Percentiles rank a stretch among this genome's conserved stretches.
Conservation (phyloP, 2,113 vertebrate species). For the Nothoprocta perdicaria region DNA sequence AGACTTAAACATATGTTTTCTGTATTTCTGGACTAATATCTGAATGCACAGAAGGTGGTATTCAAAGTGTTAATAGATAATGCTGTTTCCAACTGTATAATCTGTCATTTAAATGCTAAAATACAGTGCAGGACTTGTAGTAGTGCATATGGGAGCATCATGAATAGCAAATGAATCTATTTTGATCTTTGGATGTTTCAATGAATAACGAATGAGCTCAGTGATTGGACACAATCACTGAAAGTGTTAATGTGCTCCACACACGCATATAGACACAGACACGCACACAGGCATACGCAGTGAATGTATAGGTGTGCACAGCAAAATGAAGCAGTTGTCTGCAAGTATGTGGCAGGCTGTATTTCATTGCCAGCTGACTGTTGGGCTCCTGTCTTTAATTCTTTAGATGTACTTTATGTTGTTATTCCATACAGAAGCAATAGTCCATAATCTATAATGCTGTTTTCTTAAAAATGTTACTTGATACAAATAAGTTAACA, state of each 20-base stretch:
- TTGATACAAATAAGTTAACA: neutral
- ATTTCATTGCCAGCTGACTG: neutral
- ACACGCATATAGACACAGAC: too few relatives aligned
- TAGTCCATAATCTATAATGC: rapidly evolving
- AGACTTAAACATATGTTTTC: neutral
- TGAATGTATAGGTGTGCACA: too few relatives aligned
- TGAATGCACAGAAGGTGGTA: neutral
- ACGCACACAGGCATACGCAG: too few relatives aligned
- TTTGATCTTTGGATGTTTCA: constrained; percentile 70
- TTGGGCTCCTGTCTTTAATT: neutral
- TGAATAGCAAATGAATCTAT: constrained; percentile 70
- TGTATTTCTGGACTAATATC: neutral
- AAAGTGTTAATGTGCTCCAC: neutral
- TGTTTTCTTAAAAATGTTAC: neutral
- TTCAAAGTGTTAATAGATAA: constrained; percentile 37
- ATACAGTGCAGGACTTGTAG: constrained; percentile 54
- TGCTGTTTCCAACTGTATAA: neutral
- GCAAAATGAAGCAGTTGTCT: neutral
- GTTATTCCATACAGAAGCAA: neutral
- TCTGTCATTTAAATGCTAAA: constrained; percentile 39
- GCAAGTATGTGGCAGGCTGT: constrained; percentile 19
- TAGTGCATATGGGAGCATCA: constrained; percentile 52
- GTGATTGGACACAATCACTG: constrained; percentile 34
- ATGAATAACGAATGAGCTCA: constrained; percentile 68
- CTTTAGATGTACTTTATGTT: neutral